phyloP scores from a whole-genome alignment of 1,140 invertebrate species.

The Sitobion miscanthi region DNA sequence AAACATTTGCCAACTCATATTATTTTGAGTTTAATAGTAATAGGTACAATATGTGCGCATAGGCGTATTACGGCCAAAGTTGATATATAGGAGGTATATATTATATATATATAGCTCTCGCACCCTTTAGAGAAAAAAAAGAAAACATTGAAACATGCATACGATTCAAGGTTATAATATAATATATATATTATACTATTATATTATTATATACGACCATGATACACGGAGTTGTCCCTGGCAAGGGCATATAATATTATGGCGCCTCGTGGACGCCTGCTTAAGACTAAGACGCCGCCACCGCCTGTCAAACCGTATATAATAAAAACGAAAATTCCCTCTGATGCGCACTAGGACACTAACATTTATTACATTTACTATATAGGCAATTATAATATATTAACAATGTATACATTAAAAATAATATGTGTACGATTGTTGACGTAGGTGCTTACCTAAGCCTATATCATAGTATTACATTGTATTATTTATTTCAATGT shows the following conservation, averaged over 20 bases:
- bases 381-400: not conserved
- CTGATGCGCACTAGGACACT: too few relatives aligned
- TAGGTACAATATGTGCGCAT: too few relatives aligned
- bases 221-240: not conserved
- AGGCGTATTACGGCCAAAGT: too few relatives aligned
- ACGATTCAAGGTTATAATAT: not conserved
- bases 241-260: not conserved
- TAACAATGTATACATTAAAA: not conserved
- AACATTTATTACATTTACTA: too few relatives aligned
- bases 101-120: not conserved
- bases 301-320: not conserved
- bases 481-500: too few relatives aligned
- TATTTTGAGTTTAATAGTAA: too few relatives aligned
- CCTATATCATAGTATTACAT: not conserved
- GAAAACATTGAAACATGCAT: not conserved
- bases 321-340: constrained; percentile 7
- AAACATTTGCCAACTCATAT: not conserved
- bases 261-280: constrained; percentile 19
- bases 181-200: not conserved
- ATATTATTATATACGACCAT: not conserved
- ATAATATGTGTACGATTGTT: not conserved
- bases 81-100: not conserved
- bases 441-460: not conserved
- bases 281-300: not conserved
- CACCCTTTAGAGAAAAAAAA: not conserved